Evolutionary conservation across 2,797 vertebrate genomes (phyloP).

Genomic region (Cyprinella venusta): DNA sequence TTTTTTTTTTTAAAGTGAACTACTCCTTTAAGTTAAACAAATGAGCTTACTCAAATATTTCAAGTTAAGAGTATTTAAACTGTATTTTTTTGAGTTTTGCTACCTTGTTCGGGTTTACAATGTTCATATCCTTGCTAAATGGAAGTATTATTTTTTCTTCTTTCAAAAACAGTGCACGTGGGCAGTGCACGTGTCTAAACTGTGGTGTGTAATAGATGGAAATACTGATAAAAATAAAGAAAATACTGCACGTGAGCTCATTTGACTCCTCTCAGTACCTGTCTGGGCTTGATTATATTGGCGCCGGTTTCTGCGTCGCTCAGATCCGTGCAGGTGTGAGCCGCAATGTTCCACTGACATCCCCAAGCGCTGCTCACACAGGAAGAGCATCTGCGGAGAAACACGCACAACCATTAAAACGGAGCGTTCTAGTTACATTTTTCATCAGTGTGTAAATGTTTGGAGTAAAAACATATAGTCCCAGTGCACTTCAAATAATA

Average conservation of each 20-base stretch:
- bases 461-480: slow-evolving; percentile 76
- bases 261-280: slow-evolving; percentile 74
- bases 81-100: no score
- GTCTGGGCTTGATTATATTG: slow-evolving; percentile 83
- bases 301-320: slow-evolving; percentile 70
- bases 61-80: background rate
- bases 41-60: background rate
- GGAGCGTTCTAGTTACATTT: slow-evolving; percentile 48
- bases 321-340: slow-evolving; percentile 79
- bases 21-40: no score
- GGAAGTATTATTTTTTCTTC: background rate
- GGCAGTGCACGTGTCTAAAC: background rate
- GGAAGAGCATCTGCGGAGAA: slow-evolving; percentile 84
- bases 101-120: no score
- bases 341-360: slow-evolving; percentile 89
- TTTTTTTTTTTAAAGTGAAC: no score
- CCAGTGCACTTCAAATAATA: slow-evolving; percentile 74
- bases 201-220: background rate
- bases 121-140: background rate
- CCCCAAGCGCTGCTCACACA: slow-evolving; percentile 91
- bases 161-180: background rate
- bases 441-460: slow-evolving; percentile 58
- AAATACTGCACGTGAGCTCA: background rate
- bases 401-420: background rate
- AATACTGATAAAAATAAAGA: background rate